Percentiles rank a stretch among this genome's conserved stretches.
These are phyloP conservation scores for Lonchura striata DNA, from an alignment of 2,113 vertebrate species.

Conservation along the genomic window DNA sequence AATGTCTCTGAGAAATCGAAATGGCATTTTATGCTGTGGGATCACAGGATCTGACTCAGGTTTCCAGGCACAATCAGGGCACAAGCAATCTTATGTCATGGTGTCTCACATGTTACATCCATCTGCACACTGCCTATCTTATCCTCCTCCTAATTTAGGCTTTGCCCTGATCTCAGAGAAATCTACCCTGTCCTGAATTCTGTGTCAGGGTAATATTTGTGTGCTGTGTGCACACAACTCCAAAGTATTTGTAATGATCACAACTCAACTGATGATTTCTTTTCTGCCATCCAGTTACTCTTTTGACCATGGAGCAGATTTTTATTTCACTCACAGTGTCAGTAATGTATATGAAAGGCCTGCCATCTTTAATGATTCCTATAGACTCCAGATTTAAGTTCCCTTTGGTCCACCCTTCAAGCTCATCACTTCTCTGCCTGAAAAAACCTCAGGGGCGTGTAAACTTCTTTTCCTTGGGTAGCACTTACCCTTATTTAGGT, in stretches of 20 bases:
- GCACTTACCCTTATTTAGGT: background rate
- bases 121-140: background rate
- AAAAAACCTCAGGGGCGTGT: background rate
- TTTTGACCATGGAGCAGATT: background rate
- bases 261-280: background rate
- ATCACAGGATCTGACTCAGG: background rate
- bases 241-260: background rate
- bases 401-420: background rate
- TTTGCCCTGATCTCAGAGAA: background rate
- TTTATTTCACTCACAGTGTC: background rate
- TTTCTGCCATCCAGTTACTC: background rate
- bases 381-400: background rate
- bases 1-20: background rate
- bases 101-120: background rate
- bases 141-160: background rate
- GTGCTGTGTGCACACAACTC: background rate
- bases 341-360: background rate
- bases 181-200: background rate
- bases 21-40: background rate
- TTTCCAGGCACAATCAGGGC: background rate
- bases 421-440: background rate
- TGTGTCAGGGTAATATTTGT: background rate
- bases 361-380: background rate
- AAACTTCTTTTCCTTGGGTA: background rate
- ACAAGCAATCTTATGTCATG: background rate